Base-by-base conservation (phyloP, 2,113 vertebrate genomes). In the Regulus satrapa region DNA sequence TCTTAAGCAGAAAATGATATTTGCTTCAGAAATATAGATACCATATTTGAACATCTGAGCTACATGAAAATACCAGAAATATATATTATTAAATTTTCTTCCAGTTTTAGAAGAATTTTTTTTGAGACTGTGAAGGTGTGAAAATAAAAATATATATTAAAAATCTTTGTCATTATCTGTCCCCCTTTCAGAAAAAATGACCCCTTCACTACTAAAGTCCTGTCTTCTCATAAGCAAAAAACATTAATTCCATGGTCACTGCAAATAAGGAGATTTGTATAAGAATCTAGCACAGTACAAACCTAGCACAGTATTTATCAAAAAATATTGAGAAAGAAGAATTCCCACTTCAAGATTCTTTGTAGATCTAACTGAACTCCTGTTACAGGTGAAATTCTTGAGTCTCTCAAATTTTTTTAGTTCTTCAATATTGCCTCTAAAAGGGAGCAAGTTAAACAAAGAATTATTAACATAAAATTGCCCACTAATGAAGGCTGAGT, bases 1-100 rank as follows among this genome's bases (percentile, higher is more conserved):
- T 95, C 86, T 97, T 89, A 96, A 94, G 38, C 56, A 95, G 81
- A 97, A 97, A 95, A 73, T 94, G 7, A 96, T 81, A 95, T 63
- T 74, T 66, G 80, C 36, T 97, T 96, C 64, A 96, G 82, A 97
- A 82, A 75, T 67, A 91, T 40, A 78, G 52, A 81, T 91, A 92
- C 71, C 61, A 61, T 80, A 90, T 92, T 88, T 96, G 80, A 96
- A 95, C 58, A 91, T 79, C 79, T 85, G 43, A 92, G 34, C 25
- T 82, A 49, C 24, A 90, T 32, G 54, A 88, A 95, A 91, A 91
- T 92, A 85, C 8, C 80, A 95, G 41, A 71, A 89, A 74, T 63
- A 80, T 6, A 38, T 41, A 24, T 64, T 58, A 76, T 75, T 81
- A 29, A 67, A 25, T 69, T 67, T 86, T 77, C 18, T 67, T 71